phyloP scores from a whole-genome alignment of 23 tunicate species.

The Styela clava region DNA sequence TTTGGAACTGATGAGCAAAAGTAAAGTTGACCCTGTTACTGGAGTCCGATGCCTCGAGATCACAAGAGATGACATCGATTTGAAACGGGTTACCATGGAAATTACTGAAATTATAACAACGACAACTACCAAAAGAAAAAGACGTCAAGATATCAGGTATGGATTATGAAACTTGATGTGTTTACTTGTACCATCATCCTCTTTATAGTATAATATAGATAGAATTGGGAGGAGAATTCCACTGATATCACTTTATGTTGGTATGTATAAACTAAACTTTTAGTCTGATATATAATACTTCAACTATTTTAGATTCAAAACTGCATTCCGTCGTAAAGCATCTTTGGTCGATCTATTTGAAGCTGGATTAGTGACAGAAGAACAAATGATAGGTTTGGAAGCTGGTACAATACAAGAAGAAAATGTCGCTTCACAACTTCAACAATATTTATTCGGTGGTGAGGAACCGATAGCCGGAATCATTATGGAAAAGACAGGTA shows the following conservation, averaged over 20 bases:
- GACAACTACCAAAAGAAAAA: constrained; percentile 6
- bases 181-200: not conserved
- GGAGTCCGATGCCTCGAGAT: constrained; percentile 42
- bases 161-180: not conserved
- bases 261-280: not conserved
- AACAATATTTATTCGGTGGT: constrained; percentile 89
- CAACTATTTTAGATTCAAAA: constrained; percentile 52
- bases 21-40: constrained; percentile 42
- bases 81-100: constrained; percentile 23
- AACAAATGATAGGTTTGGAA: constrained; percentile 59
- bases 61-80: constrained; percentile 50
- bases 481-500: constrained; percentile 69
- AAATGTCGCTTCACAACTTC: constrained; percentile 63
- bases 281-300: not conserved
- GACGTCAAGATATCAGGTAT: constrained; percentile 42
- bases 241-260: not conserved
- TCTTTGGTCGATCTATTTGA: constrained; percentile 58
- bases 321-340: constrained; percentile 77
- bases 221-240: not conserved
- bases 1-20: constrained; percentile 59
- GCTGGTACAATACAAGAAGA: constrained; percentile 52
- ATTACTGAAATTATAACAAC: constrained; percentile 2
- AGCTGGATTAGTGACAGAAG: constrained; percentile 82
- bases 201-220: not conserved
- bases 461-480: constrained; percentile 93